Evolutionary conservation across 2,113 vertebrate species (phyloP), one percentile per base, ranked within the genome.

Genomic region (Lasiurus cinereus): DNA sequence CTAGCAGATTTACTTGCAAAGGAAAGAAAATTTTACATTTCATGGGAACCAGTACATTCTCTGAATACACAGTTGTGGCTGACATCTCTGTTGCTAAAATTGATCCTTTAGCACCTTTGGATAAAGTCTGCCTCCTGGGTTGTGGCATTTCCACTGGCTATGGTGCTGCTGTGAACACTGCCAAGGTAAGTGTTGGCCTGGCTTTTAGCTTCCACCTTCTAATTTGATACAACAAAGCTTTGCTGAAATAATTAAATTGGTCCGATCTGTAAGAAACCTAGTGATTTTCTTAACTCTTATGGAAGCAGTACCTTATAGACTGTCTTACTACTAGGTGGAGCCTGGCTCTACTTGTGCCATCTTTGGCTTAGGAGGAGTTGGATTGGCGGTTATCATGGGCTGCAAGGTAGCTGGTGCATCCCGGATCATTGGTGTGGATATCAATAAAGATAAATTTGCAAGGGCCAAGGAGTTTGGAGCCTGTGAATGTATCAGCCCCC

Each of bases 31-130:
- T 99, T 96, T 98, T 98, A 87, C 98, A 99, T 89, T 99, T 98
- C 96, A 99, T 99, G 98, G 98, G 98, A 33, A 99, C 98, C 36
- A 99, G 98, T 97, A 99, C 98, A 1, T 99, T 99, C 96, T 99
- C 98, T 0, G 98, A 99, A 88, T 99, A 99, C 46, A 99, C 98
- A 0, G 98, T 99, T 69, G 98, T 99, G 87, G 98, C 98, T 1
- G 98, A 99, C 59, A 98, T 99, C 96, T 99, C 98, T 0, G 95
- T 99, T 83, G 98, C 98, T 91, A 99, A 98, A 96, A 98, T 99
- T 39, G 97, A 98, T 7, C 90, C 98, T 83, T 97, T 96, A 46
- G 98, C 98, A 48, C 98, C 98, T 69, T 95, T 98, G 5, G 98
- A 99, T 96, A 99, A 98, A 97, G 98, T 99, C 93, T 99, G 98